phyloP scores from a whole-genome alignment of 2,113 vertebrate genomes.

The Channa argus region DNA sequence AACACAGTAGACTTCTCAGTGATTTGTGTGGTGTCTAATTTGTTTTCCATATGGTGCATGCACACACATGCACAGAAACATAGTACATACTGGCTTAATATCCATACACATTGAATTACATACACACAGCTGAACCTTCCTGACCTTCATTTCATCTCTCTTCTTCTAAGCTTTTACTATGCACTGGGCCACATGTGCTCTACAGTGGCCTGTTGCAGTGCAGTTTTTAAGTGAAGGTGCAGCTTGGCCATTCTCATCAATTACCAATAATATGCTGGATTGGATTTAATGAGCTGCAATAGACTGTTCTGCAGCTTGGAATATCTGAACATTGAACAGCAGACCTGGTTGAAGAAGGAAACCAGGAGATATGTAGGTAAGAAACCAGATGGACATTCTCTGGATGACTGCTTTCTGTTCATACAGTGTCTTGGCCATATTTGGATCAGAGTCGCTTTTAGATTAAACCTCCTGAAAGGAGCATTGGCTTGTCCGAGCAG shows the following conservation, averaged over 20 bases:
- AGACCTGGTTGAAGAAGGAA: constrained; percentile 22
- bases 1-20: constrained; percentile 58
- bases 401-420: constrained; percentile 61
- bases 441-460: constrained; percentile 31
- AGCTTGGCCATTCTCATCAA: constrained; percentile 34
- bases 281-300: constrained; percentile 52
- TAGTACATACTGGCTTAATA: constrained; percentile 29
- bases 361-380: constrained; percentile 67
- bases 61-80: constrained; percentile 29
- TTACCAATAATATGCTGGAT: constrained; percentile 42
- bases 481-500: constrained; percentile 27
- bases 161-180: constrained; percentile 26
- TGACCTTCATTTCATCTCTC: constrained; percentile 45
- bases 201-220: constrained; percentile 24
- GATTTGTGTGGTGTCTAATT: constrained; percentile 80
- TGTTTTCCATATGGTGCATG: constrained; percentile 76
- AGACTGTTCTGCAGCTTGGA: constrained; percentile 40
- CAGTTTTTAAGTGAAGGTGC: constrained; percentile 18
- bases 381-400: constrained; percentile 78
- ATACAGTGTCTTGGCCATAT: constrained; percentile 47
- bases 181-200: constrained; percentile 21
- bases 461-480: constrained; percentile 57
- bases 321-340: background rate
- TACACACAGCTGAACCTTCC: constrained; percentile 13
- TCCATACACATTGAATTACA: constrained; percentile 13